These are phyloP conservation scores for Anhinga anhinga DNA, from an alignment of 2,113 vertebrate species.

Conservation along the genomic window DNA sequence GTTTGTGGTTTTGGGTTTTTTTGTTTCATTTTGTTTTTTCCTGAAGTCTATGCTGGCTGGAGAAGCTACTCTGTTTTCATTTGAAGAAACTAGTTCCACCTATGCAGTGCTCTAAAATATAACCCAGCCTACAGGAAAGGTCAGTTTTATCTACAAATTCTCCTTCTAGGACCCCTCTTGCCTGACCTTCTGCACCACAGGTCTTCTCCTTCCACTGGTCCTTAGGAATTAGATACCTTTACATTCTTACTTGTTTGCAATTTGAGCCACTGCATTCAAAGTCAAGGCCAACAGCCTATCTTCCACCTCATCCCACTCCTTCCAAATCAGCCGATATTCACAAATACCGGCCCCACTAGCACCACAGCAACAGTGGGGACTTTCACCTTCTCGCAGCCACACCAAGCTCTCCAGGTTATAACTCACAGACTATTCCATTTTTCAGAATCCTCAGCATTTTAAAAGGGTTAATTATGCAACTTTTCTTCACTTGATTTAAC, in stretches of 20 bases:
- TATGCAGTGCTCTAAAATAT: background rate
- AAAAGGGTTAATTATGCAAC: background rate
- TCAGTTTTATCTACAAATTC: background rate
- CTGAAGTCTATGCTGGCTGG: background rate
- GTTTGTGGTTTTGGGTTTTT: too few species aligned
- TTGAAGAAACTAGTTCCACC: background rate
- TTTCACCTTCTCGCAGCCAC: background rate
- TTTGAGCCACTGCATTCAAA: background rate
- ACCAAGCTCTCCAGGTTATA: background rate
- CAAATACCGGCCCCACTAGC: background rate
- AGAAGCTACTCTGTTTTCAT: background rate
- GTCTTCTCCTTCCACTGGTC: background rate
- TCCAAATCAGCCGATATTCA: background rate
- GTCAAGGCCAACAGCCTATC: background rate
- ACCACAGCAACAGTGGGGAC: too few species aligned
- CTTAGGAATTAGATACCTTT: background rate
- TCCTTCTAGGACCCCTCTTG: background rate
- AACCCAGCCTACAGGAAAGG: background rate
- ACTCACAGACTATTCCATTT: background rate
- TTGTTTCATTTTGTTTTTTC: background rate
- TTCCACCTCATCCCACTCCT: background rate
- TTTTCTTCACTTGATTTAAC: background rate
- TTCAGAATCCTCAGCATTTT: background rate
- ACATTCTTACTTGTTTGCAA: background rate
- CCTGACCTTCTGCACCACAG: background rate